Evolutionary conservation across 2,797 vertebrate species (phyloP), one percentile per base, ranked within the genome.

Genomic region (Todus mexicanus): DNA sequence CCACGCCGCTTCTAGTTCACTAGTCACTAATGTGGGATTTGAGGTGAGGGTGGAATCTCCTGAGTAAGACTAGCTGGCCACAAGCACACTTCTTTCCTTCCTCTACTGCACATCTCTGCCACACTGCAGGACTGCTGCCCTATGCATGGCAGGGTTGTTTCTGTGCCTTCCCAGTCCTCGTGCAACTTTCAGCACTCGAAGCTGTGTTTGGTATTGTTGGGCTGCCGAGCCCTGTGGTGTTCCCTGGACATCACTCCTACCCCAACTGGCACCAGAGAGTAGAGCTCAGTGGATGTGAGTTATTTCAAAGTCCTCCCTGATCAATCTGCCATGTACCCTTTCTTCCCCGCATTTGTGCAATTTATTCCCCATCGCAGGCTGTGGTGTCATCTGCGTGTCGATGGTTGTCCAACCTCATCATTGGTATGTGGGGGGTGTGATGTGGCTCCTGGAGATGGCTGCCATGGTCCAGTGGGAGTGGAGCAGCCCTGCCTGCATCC

Each of bases 401-500:
- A 47, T 15, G 18, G 20, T 45, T 64, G n/a, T 42, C 25, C 42
- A 42, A 8, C 12, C 15, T 65, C 45, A 3, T 31, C 6, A 1
- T 2, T 50, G 40, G 45, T 43, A 20, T 1, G 1, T 15, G 73
- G 2, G 1, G 51, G 16, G 7, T 50, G 43, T 1, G 1, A 27
- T 4, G 3, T 15, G 13, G 66, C 33, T 81, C 23, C 29, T 1
- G 2, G 73, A 27, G 18, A 15, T 25, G 63, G 54, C 38, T 15
- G 0, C 43, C 0, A 0, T 33, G n/a, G 60, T 48, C 64, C 16
- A 3, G 68, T 0, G 0, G 8, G 63, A 63, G 11, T 56, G 59
- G 70, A 64, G 59, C 66, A n/a, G n/a, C n/a, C n/a, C n/a, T n/a
- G n/a, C n/a, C n/a, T n/a, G n/a, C n/a, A 14, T 45, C 48, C 26